Evolutionary conservation across 2,113 vertebrate species (phyloP), one percentile per base, ranked within the genome.

Genomic region (Uria lomvia): DNA sequence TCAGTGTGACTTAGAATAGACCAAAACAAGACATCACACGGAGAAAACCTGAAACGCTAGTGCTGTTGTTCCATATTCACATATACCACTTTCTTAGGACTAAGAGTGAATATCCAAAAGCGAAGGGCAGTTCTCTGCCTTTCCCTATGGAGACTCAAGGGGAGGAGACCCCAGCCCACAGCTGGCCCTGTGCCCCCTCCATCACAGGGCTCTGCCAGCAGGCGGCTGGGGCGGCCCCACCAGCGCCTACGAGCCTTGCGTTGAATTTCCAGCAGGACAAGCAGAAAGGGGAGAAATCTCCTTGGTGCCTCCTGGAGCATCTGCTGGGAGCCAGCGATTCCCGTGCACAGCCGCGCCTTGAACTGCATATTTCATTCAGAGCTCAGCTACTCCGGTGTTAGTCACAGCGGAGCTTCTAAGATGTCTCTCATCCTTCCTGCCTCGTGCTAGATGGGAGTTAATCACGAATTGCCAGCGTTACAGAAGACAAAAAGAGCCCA

Each of bases 71-170:
- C 27, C 27, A 0, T 8, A 0, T 6, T 16, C 29, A 9, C 32
- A 0, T 0, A 0, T 0, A 1, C 15, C 30, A 32, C 58, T 36
- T 42, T 59, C 38, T 38, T 1, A 59, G 71, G n/a, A 3, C 9
- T 16, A 8, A 21, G 36, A 36, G 12, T 10, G 59, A 45, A 8
- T 3, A 6, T 14, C 63, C 63, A 32, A 7, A 70, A 76, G 18
- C 1, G 4, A 32, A 36, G 63, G 27, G 14, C 24, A 3, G 6
- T 16, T 53, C 58, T 32, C 29, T 77, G 85, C 85, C 24, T 45
- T 27, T 6, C 47, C 47, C 21, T 49, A 7, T 22, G 47, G 11
- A 58, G 27, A 10, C 47, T 24, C 17, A 2, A 17, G 9, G 8
- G 8, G 1, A 11, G 34, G 34, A 29, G 53, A 12, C 20, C 58